Evolutionary conservation across 1,140 invertebrate species (phyloP), one percentile per base, ranked within the genome.

Genomic region (Cydia amplana): DNA sequence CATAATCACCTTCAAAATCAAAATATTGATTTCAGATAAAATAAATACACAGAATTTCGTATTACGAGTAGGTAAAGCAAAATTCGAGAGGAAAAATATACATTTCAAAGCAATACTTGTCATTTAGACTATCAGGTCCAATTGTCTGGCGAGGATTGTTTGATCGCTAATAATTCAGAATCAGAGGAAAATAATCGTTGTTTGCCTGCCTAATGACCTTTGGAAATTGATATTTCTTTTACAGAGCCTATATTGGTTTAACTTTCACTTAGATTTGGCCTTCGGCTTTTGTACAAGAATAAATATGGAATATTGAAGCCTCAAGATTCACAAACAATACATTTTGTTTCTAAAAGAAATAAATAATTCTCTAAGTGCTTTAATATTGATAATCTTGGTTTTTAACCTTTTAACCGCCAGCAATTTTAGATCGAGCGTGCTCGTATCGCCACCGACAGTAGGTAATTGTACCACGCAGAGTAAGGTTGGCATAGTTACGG

Each of bases 91-190:
- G 18, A 60, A 60, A 51, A 60, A 60, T 60, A 60, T 60, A 60
- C 55, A 60, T 60, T 60, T 18, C 55, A 60, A 60, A 23, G 20
- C 55, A 60, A 60, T 60, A 23, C 55, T 60, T 60, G 55, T 60
- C 55, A 70, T 70, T 70, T 40, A 18, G 32, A 70, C 36, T n/a
- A 43, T 70, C 65, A 16, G 32, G n/a, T 40, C 18, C 64, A 32
- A 40, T 70, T 70, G 64, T 67, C 40, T 32, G 10, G 16, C 25
- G 25, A 36, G 10, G 65, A 70, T 70, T 32, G 65, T 70, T 70
- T 70, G 32, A 70, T 70, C 65, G 18, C 65, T 70, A 70, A 70
- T 70, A 70, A 70, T 70, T 60, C 65, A 18, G 65, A 18, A 70
- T 70, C 32, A 18, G 28, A 64, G 64, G 64, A 70, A 70, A 70